Conservation (phyloP, 2,888 invertebrate species). For the Cantharis nigra region DNA sequence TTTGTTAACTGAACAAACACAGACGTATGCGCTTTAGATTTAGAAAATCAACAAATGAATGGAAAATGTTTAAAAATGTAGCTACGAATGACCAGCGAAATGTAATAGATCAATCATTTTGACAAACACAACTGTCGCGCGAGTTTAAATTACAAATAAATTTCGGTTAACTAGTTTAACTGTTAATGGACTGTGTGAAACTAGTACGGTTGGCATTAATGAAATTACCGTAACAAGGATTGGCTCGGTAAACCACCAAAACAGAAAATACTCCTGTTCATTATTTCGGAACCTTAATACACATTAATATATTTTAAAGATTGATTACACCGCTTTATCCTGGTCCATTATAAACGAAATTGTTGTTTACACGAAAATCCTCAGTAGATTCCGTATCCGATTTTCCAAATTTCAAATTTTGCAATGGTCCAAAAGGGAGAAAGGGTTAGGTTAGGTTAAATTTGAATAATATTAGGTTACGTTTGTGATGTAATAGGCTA, state of each 20-base stretch:
- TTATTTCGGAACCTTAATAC: not conserved
- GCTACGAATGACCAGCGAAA: conserved; percentile 28
- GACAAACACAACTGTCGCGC: conserved; percentile 19
- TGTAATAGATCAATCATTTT: conserved; percentile 36
- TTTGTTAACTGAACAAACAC: conserved; percentile 21
- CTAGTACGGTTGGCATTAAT: conserved; percentile 1
- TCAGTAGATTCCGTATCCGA: no score
- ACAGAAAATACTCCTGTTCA: not conserved
- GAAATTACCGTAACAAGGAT: conserved; percentile 1
- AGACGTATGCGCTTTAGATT: conserved; percentile 21
- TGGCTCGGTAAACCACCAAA: not conserved
- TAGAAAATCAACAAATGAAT: conserved; percentile 35
- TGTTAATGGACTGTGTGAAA: conserved; percentile 20
- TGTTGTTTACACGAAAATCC: no score
- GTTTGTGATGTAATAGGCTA: no score
- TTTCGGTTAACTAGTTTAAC: conserved; percentile 15
- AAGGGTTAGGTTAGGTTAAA: no score
- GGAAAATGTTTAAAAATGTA: conserved; percentile 13
- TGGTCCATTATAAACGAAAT: not conserved
- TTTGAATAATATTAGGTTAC: no score
- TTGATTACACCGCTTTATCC: not conserved
- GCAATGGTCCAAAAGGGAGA: no score
- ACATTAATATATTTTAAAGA: not conserved
- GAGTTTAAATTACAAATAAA: conserved; percentile 18
- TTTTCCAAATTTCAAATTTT: no score